These are phyloP conservation scores for Turritopsis rubra DNA, from an alignment of 30 jellyfish, hydroid and myxozoan species.

Conservation along the genomic window DNA sequence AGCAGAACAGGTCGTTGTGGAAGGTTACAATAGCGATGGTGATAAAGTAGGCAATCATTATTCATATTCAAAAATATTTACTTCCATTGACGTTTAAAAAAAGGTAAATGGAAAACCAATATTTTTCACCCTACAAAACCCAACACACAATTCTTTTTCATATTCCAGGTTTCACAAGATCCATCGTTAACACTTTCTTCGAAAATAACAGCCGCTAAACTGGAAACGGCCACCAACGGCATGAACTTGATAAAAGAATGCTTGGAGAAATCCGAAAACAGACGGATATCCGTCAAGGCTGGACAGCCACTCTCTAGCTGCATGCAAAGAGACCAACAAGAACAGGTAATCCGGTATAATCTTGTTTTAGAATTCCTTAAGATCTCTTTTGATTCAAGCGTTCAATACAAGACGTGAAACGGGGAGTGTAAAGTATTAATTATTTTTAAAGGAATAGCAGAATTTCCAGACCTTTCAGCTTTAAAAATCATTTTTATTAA, in stretches of 20 bases:
- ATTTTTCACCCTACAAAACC: too few relatives aligned
- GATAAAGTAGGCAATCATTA: background rate
- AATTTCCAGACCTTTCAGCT: too few relatives aligned
- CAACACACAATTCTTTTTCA: background rate
- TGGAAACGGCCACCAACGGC: conserved; percentile 39
- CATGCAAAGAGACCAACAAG: conserved; percentile 20
- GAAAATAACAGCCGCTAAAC: background rate
- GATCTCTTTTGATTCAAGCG: too few relatives aligned
- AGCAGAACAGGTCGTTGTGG: background rate
- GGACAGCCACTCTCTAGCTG: conserved; percentile 43
- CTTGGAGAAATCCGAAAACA: conserved; percentile 38
- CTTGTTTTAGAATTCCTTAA: background rate
- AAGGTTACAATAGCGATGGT: background rate
- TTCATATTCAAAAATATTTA: too few relatives aligned
- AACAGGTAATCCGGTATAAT: conserved; percentile 6
- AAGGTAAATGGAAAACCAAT: too few relatives aligned
- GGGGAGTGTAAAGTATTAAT: too few relatives aligned
- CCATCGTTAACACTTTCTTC: background rate
- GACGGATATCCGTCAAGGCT: conserved; percentile 43
- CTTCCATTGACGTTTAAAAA: too few relatives aligned
- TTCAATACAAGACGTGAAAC: too few relatives aligned
- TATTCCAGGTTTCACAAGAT: background rate
- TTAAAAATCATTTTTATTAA: too few relatives aligned
- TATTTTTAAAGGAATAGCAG: too few relatives aligned
- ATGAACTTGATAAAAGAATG: conserved; percentile 35